A percentile compares a stretch with the other conserved stretches of the same genome.
phyloP scores from a whole-genome alignment of 2,888 invertebrate genomes.

The Euphydryas editha region DNA sequence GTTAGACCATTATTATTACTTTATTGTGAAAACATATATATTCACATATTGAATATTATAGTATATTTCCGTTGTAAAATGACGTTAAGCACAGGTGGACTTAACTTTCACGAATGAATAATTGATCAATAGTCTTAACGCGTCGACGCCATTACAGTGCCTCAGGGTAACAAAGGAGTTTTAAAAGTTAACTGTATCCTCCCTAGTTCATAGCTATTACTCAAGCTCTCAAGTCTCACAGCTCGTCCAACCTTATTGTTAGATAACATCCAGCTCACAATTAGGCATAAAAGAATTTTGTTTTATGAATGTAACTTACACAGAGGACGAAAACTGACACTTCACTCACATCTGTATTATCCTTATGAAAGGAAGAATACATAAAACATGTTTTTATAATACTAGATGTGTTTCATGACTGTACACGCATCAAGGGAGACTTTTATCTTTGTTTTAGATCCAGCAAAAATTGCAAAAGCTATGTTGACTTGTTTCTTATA shows the following conservation, averaged over 20 bases:
- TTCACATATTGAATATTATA: background rate
- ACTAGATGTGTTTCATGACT: too few relatives aligned
- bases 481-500: too few relatives aligned
- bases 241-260: background rate
- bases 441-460: too few relatives aligned
- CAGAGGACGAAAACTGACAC: too few relatives aligned
- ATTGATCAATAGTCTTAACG: slow-evolving; percentile 71
- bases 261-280: background rate
- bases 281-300: too few relatives aligned
- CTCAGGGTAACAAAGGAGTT: slow-evolving; percentile 32
- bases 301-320: too few relatives aligned
- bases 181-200: slow-evolving; percentile 15
- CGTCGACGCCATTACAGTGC: slow-evolving; percentile 58
- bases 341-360: too few relatives aligned
- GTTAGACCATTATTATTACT: background rate
- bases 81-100: slow-evolving; percentile 66
- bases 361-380: too few relatives aligned
- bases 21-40: background rate
- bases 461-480: too few relatives aligned
- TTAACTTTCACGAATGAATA: slow-evolving; percentile 65
- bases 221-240: background rate
- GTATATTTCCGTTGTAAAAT: background rate
- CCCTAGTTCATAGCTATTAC: slow-evolving; percentile 13
- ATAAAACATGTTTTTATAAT: too few relatives aligned
- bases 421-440: too few relatives aligned